These are phyloP conservation scores for Otolemur crassicaudatus DNA, from an alignment of 2,797 vertebrate genomes.

Conservation along the genomic window DNA sequence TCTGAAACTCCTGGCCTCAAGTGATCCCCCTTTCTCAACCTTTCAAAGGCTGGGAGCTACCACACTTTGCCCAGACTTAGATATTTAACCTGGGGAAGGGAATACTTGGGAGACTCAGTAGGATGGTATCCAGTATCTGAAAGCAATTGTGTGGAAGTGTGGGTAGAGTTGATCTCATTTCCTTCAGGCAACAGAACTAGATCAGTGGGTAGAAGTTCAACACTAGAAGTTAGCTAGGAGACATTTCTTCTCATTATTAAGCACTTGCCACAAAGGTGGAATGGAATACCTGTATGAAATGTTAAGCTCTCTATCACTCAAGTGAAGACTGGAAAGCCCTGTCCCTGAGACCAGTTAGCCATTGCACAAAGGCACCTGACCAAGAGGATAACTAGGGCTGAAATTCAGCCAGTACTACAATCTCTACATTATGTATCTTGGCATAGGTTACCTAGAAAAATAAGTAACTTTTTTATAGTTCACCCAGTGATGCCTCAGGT, in stretches of 20 bases:
- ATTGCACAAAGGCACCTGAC: background rate
- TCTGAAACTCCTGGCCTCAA: background rate
- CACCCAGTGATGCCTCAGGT: background rate
- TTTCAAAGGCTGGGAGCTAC: background rate
- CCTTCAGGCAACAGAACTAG: background rate
- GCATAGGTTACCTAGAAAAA: background rate
- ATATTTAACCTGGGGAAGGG: background rate
- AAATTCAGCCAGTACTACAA: background rate
- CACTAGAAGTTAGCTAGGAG: background rate
- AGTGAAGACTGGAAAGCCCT: background rate
- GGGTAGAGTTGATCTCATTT: background rate
- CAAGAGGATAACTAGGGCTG: background rate
- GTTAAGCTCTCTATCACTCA: background rate
- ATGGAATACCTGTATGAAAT: background rate
- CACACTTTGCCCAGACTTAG: background rate
- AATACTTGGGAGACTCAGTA: background rate
- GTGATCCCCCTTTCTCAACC: background rate
- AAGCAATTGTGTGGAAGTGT: background rate
- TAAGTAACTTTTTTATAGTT: background rate
- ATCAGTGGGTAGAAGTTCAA: background rate
- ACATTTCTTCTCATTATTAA: conserved; percentile 28
- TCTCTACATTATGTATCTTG: background rate
- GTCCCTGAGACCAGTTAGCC: background rate
- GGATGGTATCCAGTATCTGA: background rate
- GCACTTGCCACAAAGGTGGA: background rate